Evolutionary conservation across 2,113 vertebrate genomes (phyloP), one percentile per base, ranked within the genome.

Genomic region (Pollachius pollachius): DNA sequence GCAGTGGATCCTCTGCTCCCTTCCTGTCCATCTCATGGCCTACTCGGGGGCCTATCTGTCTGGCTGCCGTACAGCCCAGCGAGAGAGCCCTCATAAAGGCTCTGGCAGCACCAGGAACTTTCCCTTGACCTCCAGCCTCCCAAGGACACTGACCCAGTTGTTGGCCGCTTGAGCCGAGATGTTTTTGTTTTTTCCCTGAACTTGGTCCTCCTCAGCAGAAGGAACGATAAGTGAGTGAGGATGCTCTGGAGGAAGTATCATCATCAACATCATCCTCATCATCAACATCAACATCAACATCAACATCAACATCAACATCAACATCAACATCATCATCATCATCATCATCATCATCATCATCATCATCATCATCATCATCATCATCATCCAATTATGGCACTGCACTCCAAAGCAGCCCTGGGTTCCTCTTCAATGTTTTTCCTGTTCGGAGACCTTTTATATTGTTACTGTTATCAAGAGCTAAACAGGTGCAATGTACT

Each of bases 61-160:
- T 78, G 76, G 76, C 84, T 83, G 76, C 68, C 70, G 79, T 64
- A 72, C 57, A 16, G 65, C 4, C 74, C 15, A 71, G 72, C 62
- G 78, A 71, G 62, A 71, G 62, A 70, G 60, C 74, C 41, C 61
- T 48, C 41, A 13, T 81, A 71, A 74, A 79, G 79, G 75, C 87
- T 76, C 87, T 92, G 90, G 89, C 90, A 91, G 66, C 70, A 23
- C 23, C 23, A 54, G 27, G 52, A 48, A 59, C n/a, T 74, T 88
- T 87, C 88, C 71, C 85, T 85, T 91, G 90, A 92, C 90, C 89
- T 92, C 86, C 70, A 83, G 61, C 8, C 41, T 48, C 70, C 81
- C 81, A 86, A 92, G 90, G 91, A 89, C 87, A 15, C 82, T 82
- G 79, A 78, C 68, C 67, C 76, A 79, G 81, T 83, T 83, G 72